Base-by-base conservation (phyloP, 1,140 invertebrate genomes). In the Gryon sp. region DNA sequence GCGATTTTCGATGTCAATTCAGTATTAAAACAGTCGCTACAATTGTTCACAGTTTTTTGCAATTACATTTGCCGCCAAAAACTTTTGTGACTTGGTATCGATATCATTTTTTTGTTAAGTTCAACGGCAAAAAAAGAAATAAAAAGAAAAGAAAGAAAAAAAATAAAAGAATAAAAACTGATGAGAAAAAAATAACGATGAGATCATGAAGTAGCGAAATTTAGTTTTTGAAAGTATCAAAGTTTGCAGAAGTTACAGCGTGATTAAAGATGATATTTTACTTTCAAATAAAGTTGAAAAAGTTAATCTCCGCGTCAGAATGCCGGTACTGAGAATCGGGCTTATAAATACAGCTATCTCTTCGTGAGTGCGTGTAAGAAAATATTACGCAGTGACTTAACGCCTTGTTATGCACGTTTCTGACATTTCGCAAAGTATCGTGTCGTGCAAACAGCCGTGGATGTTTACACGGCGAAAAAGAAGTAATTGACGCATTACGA, bases 261-360 rank as follows among this genome's bases (percentile, higher is more conserved):
- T 43, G 43, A 62, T 62, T 48, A 40, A 62, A 22, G 12, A 60
- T 60, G 59, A 50, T 63, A 66, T 66, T 45, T 53, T 45, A 46
- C 38, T 46, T 55, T 16, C 19, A 46, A 66, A 55, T 46, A 45
- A 55, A 55, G 48, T 66, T 66, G 19, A 4, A 26, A 45, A 66
- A 66, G 38, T 66, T 66, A 46, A 55, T 66, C 20, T 55, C 28
- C 19, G 38, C 43, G 2, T 16, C 18, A 34, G 26, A n/a, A 43
- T 14, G 28, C 8, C 9, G 8, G 7, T 26, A 40, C 12, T 66
- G 14, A n/a, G 18, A 6, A 19, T 18, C 30, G 30, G 2, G 5
- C 38, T 50, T 52, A 38, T 26, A 62, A 46, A 72, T 40, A 52
- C 48, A 18, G 40, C 48, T 72, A 63, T 63, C 32, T 30, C 12